phyloP scores from a whole-genome alignment of 2,888 invertebrate species.

The Drosophila anomelani region DNA sequence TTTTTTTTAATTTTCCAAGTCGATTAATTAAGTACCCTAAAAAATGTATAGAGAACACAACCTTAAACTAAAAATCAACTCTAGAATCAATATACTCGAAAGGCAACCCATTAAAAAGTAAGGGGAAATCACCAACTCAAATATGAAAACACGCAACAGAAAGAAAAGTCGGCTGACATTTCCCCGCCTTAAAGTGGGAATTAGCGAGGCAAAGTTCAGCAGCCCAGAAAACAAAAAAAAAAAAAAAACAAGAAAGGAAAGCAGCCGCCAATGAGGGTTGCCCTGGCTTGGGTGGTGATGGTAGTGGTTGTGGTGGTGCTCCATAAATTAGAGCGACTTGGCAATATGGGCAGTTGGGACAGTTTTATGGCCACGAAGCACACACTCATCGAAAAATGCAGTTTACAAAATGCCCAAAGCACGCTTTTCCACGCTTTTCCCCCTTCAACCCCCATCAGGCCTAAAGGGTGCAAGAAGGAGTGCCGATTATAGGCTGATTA shows the following conservation, averaged over 20 bases:
- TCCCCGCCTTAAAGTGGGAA: constrained; percentile 14
- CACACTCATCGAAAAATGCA: constrained; percentile 48
- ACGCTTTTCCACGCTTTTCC: neutral
- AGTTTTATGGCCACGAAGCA: constrained; percentile 71
- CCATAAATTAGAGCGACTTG: constrained; percentile 65
- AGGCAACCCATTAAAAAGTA: constrained; percentile 18
- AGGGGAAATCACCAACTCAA: neutral
- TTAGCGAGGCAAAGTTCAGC: constrained; percentile 41
- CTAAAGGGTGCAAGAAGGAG: constrained; percentile 20
- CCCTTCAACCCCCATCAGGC: constrained; percentile 9
- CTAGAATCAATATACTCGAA: neutral
- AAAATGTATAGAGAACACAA: neutral
- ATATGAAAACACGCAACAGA: constrained; percentile 15
- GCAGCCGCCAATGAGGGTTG: constrained; percentile 47
- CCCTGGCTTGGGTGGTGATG: constrained; percentile 24
- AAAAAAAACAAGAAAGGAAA: neutral
- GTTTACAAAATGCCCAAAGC: constrained; percentile 19
- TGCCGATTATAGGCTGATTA: constrained; percentile 47
- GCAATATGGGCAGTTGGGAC: constrained; percentile 66
- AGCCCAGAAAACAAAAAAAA: constrained; percentile 1
- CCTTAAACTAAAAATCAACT: neutral
- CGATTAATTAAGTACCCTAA: neutral
- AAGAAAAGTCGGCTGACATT: constrained; percentile 31
- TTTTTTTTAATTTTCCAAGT: neutral
- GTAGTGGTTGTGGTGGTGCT: constrained; percentile 16